These are phyloP conservation scores for Aphodius granarius DNA, from an alignment of 2,888 invertebrate genomes.

Conservation along the genomic window DNA sequence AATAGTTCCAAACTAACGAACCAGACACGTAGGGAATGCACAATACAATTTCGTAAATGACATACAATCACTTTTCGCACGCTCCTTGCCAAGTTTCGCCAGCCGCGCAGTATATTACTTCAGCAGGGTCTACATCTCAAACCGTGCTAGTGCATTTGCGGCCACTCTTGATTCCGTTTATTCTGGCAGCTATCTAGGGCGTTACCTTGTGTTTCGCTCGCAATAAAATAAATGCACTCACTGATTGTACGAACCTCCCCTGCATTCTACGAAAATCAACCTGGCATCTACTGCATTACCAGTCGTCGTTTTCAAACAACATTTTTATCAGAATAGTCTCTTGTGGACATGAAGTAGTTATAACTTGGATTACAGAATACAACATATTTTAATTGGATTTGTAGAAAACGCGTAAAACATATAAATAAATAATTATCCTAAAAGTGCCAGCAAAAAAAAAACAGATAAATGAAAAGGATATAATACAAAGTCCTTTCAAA, in stretches of 20 bases:
- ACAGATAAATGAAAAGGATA: too few relatives aligned
- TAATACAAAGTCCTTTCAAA: too few relatives aligned
- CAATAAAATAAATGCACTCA: background rate
- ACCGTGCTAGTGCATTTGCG: background rate
- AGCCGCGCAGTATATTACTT: background rate
- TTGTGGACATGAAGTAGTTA: too few relatives aligned
- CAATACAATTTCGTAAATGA: background rate
- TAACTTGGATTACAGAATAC: too few relatives aligned
- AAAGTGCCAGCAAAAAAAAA: too few relatives aligned
- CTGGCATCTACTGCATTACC: background rate
- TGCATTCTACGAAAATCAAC: background rate
- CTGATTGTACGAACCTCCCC: background rate
- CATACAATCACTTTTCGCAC: background rate
- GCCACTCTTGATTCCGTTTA: background rate
- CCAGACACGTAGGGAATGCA: background rate
- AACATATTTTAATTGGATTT: too few relatives aligned
- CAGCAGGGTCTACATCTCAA: background rate
- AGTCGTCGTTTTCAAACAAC: background rate
- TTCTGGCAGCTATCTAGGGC: background rate
- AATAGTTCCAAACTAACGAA: background rate
- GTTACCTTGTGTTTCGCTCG: background rate
- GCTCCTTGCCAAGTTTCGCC: background rate
- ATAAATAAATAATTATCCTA: too few relatives aligned
- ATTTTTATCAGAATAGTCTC: too few relatives aligned
- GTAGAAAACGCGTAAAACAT: too few relatives aligned